These are phyloP conservation scores for Pristionchus fissidentatus DNA, from an alignment of 2,888 invertebrate species.

Conservation along the genomic window DNA sequence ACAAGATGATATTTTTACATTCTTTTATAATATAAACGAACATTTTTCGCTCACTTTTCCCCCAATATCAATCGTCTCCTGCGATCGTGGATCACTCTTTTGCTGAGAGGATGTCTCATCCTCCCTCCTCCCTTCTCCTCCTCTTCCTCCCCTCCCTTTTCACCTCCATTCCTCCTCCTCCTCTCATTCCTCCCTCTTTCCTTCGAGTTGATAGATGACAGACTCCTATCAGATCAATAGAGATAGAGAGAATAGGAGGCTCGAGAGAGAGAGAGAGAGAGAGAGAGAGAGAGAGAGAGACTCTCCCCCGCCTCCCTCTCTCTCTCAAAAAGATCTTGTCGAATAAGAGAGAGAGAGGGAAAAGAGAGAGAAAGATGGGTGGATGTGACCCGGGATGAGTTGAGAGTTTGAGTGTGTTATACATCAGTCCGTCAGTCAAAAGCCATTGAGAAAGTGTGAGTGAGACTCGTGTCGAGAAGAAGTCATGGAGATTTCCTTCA, in stretches of 20 bases:
- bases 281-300: too few relatives aligned
- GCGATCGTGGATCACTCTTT: slow-evolving; percentile 22
- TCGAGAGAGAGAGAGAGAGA: too few relatives aligned
- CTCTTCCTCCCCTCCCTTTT: neutral
- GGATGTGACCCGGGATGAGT: slow-evolving; percentile 7
- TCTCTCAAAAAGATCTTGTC: slow-evolving; percentile 26
- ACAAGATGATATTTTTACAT: too few relatives aligned
- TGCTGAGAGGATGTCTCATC: neutral
- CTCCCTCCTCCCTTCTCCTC: neutral
- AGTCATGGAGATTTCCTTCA: slow-evolving; percentile 6
- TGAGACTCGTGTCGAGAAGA: too few relatives aligned
- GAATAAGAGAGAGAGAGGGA: neutral
- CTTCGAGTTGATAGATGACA: slow-evolving; percentile 18
- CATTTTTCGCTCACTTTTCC: too few relatives aligned
- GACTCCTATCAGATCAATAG: slow-evolving; percentile 29
- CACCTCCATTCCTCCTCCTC: neutral
- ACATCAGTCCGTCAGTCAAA: neutral
- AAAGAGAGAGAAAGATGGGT: slow-evolving; percentile 5
- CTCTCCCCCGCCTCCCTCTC: slow-evolving; percentile 24
- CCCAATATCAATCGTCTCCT: too few relatives aligned
- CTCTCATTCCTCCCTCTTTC: neutral
- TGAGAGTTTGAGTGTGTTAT: neutral
- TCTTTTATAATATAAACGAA: too few relatives aligned
- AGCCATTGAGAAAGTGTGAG: too few relatives aligned
- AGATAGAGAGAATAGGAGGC: neutral